Evolutionary conservation across 2,888 invertebrate genomes (phyloP).

Genomic region (Entomobrya proxima): DNA sequence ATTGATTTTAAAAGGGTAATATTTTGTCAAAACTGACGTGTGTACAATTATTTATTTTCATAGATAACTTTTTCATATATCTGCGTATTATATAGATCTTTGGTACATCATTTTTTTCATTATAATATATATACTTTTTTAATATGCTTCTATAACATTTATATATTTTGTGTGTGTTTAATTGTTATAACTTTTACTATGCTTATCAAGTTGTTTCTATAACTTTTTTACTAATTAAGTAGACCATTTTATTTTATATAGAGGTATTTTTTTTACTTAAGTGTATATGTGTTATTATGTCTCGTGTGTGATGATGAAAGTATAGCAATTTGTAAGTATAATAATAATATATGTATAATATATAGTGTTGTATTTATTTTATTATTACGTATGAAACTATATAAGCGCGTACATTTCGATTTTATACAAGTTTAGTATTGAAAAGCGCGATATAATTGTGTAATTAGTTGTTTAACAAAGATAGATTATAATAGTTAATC

Average conservation of each 20-base stretch:
- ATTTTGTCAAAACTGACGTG: too few relatives aligned
- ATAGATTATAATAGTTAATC: too few relatives aligned
- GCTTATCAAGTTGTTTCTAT: too few relatives aligned
- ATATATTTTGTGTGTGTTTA: not conserved
- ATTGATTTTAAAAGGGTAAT: too few relatives aligned
- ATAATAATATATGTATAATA: not conserved
- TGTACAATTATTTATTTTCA: too few relatives aligned
- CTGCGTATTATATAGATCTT: not conserved
- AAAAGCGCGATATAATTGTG: conserved; percentile 33
- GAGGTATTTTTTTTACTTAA: not conserved
- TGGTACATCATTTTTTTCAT: too few relatives aligned
- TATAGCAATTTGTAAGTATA: not conserved
- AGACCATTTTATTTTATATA: not conserved
- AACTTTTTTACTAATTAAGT: too few relatives aligned
- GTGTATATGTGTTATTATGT: not conserved
- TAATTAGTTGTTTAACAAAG: not conserved
- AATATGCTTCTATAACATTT: not conserved
- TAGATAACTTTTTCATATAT: not conserved
- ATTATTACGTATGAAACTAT: conserved; percentile 38
- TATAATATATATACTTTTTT: not conserved
- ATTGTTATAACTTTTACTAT: not conserved
- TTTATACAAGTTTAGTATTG: conserved; percentile 23
- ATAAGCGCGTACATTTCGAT: conserved; percentile 48
- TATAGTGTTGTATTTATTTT: not conserved
- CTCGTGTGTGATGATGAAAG: not conserved